Percentiles rank a stretch among this genome's conserved stretches.
These are phyloP conservation scores for Nomada flava DNA, from an alignment of 2,888 invertebrate genomes.

Conservation along the genomic window DNA sequence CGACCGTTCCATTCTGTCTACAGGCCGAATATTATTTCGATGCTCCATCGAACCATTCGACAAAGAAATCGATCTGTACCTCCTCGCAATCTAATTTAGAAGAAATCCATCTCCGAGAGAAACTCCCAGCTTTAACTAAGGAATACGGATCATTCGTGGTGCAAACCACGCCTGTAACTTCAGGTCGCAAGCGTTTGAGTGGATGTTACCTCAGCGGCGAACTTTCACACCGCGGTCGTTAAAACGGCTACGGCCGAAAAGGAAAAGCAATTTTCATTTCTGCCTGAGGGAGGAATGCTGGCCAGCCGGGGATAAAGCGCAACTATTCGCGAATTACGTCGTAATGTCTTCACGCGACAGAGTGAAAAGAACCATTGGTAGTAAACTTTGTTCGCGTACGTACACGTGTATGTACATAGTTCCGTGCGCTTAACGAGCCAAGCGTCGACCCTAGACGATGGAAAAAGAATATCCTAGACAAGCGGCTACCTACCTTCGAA, in stretches of 20 bases:
- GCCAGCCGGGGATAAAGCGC: background rate
- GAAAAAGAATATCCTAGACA: conserved; percentile 9
- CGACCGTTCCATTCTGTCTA: no score
- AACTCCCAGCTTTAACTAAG: conserved; percentile 13
- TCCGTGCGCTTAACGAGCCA: conserved; percentile 23
- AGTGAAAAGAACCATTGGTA: conserved; percentile 16
- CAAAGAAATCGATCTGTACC: background rate
- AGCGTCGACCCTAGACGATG: background rate
- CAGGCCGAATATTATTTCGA: background rate
- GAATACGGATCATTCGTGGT: conserved; percentile 41
- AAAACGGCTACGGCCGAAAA: conserved; percentile 27
- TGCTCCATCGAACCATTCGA: background rate
- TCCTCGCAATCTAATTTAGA: background rate
- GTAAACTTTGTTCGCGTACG: background rate
- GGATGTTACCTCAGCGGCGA: conserved; percentile 46
- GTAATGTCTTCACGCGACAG: background rate
- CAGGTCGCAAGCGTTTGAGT: conserved; percentile 21
- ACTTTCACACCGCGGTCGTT: conserved; percentile 58
- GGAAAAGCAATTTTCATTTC: conserved; percentile 54
- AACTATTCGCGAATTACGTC: conserved; percentile 6
- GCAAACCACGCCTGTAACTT: conserved; percentile 35
- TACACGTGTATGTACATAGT: background rate
- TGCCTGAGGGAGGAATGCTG: conserved; percentile 8
- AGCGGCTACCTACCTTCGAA: background rate
- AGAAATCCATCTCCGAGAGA: conserved; percentile 4